Evolutionary conservation across 2,113 vertebrate species (phyloP).

Genomic region (Tonatia bakeri): DNA sequence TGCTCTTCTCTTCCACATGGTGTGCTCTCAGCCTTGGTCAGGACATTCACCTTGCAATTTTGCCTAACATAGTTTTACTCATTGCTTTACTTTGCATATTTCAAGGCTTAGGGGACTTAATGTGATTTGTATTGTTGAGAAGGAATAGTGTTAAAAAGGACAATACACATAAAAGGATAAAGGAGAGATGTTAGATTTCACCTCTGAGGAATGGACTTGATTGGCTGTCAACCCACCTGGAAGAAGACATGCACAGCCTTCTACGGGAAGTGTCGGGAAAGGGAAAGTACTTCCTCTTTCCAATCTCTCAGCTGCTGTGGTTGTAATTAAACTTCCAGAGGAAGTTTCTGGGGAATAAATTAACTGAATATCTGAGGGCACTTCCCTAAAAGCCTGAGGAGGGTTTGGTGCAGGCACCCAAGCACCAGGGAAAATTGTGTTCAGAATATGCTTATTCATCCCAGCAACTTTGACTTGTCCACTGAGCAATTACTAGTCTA

Average conservation of each 20-base stretch:
- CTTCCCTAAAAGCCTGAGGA: not conserved
- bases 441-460: not conserved
- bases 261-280: rapidly evolving
- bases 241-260: not conserved
- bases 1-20: not conserved
- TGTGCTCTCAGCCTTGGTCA: not conserved
- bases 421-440: not conserved
- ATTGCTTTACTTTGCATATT: not conserved
- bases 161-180: not conserved
- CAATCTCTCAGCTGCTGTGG: not conserved
- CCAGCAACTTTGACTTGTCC: not conserved
- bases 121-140: not conserved
- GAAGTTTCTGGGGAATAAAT: not conserved
- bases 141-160: not conserved
- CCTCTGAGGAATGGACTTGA: not conserved
- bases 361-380: not conserved
- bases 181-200: not conserved
- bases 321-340: not conserved
- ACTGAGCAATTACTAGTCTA: not conserved
- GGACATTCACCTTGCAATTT: not conserved
- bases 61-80: rapidly evolving
- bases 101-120: not conserved
- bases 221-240: not conserved
- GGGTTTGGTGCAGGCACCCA: not conserved
- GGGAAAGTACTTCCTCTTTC: not conserved